Percentiles rank a stretch among this genome's conserved stretches.
phyloP scores from a whole-genome alignment of 2,888 invertebrate species.

The Stegana nigrithorax region DNA sequence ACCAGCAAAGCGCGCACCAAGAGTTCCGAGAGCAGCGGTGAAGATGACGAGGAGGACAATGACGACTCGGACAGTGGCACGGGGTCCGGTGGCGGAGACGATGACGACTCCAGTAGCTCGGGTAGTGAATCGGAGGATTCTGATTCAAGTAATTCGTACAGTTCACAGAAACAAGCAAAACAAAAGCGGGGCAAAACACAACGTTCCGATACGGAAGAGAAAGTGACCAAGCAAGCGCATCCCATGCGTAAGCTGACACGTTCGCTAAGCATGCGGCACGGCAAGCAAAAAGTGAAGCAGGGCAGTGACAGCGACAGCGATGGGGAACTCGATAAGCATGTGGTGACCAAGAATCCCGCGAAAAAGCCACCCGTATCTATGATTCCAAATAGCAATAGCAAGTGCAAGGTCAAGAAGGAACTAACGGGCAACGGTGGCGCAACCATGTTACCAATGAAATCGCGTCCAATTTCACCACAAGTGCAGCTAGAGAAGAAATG shows the following conservation, averaged over 20 bases:
- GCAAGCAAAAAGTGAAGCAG: constrained; percentile 72
- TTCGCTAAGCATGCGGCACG: constrained; percentile 77
- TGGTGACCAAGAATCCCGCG: constrained; percentile 74
- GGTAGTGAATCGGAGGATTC: constrained; percentile 53
- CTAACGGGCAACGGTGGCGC: constrained; percentile 26
- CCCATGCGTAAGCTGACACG: constrained; percentile 76
- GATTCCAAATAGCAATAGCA: constrained; percentile 43
- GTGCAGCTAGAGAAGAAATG: constrained; percentile 77
- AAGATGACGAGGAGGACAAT: too few relatives aligned
- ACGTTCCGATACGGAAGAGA: constrained; percentile 52
- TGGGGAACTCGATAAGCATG: constrained; percentile 68
- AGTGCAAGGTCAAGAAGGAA: constrained; percentile 68
- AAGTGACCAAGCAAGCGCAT: constrained; percentile 49
- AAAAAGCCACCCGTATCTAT: constrained; percentile 70
- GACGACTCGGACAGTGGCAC: constrained; percentile 56
- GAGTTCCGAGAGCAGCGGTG: constrained; percentile 61
- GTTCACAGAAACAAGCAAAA: constrained; percentile 43
- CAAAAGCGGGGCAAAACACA: constrained; percentile 28
- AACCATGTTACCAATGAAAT: constrained; percentile 39
- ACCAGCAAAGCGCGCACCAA: constrained; percentile 27
- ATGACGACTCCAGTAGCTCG: constrained; percentile 41
- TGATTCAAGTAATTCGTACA: constrained; percentile 47
- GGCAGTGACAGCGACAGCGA: constrained; percentile 64
- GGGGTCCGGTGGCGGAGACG: too few relatives aligned
- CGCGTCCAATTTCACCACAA: constrained; percentile 57